phyloP scores from a whole-genome alignment of 92 coral and sea anemone species.

The Desmophyllum pertusum region DNA sequence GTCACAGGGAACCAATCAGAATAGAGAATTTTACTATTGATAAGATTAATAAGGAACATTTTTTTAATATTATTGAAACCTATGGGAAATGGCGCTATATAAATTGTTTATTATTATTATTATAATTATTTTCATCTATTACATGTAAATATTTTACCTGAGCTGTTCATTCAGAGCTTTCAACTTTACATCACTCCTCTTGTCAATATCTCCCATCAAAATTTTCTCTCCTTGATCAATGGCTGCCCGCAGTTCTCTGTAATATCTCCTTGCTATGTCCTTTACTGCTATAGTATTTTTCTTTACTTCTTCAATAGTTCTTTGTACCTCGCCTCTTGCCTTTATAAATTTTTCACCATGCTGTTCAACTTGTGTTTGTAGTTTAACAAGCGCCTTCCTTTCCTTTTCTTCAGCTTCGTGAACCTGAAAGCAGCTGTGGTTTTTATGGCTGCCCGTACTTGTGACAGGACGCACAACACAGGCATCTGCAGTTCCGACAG shows the following conservation, averaged over 20 bases:
- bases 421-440: constrained; percentile 90
- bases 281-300: constrained; percentile 72
- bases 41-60: no score
- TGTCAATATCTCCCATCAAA: constrained; percentile 81
- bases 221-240: constrained; percentile 88
- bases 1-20: no score
- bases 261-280: constrained; percentile 80
- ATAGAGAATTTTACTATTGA: no score
- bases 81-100: no score
- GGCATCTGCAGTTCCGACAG: constrained; percentile 84
- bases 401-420: constrained; percentile 95
- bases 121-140: neutral
- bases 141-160: constrained; percentile 53
- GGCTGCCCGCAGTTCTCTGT: constrained; percentile 87
- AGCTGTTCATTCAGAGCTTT: constrained; percentile 92
- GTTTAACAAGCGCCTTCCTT: constrained; percentile 63
- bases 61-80: no score
- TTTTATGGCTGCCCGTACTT: constrained; percentile 81
- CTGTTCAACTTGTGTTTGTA: constrained; percentile 82
- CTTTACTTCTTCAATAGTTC: constrained; percentile 83
- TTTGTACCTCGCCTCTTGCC: constrained; percentile 93
- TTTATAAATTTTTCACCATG: constrained; percentile 89
- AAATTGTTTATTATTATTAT: no score
- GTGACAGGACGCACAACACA: constrained; percentile 86
- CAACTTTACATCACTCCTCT: constrained; percentile 80